Evolutionary conservation across 2,797 vertebrate genomes (phyloP), one percentile per base, ranked within the genome.

Genomic region (Notoglanidium macrostoma): DNA sequence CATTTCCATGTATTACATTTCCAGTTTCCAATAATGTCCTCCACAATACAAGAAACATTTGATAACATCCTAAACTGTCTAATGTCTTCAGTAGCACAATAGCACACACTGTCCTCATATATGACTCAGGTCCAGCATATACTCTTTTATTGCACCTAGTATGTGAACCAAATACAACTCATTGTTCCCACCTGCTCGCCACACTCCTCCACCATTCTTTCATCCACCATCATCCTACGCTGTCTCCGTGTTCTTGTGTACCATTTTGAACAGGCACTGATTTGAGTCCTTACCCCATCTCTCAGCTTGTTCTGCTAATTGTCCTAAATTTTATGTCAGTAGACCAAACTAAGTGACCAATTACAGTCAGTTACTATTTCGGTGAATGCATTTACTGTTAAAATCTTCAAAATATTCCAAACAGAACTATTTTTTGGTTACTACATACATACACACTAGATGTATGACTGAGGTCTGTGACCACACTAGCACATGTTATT

Each of bases 401-500:
- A 74, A 49, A 74, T 51, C 72, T 23, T n/a, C n/a, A n/a, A n/a
- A n/a, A n/a, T n/a, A n/a, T n/a, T 32, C n/a, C 55, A 55, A 77
- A 32, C 9, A 1, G 40, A 74, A 74, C 49, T 29, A 51, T 55
- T 32, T 1, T 55, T 77, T 40, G 54, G 10, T 35, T 4, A 40
- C 32, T 59, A 40, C 6, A 79, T 35, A 59, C 54, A 79, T 79
- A 40, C 19, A 55, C 35, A 44, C 35, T 61, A 44, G 21, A 59
- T 72, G 15, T 32, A n/a, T 44, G 26, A 54, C 8, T 61, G 14
- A 65, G 29, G 19, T 72, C 35, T 85, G 46, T 84, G 21, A 77
- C 17, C 63, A 85, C 26, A 59, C 74, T 72, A 82, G 26, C 23
- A 72, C 21, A 76, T 5, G 57, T n/a, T n/a, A n/a, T 59, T 88